phyloP scores from a whole-genome alignment of 2,797 vertebrate genomes.

The Aulostomus chinensis region DNA sequence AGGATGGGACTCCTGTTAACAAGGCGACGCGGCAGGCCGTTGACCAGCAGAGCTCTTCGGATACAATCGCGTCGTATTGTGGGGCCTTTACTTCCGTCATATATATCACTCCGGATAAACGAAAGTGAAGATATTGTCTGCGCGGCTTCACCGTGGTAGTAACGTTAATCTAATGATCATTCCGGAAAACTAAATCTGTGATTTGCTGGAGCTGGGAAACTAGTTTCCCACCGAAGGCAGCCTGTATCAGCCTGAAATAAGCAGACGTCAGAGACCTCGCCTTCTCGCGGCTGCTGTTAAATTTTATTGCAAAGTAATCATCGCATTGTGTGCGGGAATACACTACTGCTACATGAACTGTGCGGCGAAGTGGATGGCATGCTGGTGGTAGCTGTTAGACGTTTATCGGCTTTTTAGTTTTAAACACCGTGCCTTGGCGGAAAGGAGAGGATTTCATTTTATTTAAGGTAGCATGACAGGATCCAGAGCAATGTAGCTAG shows the following conservation, averaged over 20 bases:
- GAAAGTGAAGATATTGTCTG: background rate
- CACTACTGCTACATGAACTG: slow-evolving; percentile 9
- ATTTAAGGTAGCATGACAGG: slow-evolving; percentile 88
- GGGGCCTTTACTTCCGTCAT: slow-evolving; percentile 78
- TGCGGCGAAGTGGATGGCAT: slow-evolving; percentile 37
- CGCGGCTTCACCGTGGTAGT: background rate
- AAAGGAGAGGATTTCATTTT: slow-evolving; percentile 83
- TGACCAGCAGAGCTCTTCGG: slow-evolving; percentile 33
- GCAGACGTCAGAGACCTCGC: slow-evolving; percentile 73
- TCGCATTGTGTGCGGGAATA: slow-evolving; percentile 40
- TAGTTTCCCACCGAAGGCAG: slow-evolving; percentile 22
- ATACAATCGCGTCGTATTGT: slow-evolving; percentile 50
- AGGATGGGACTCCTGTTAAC: no score
- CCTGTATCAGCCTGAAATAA: slow-evolving; percentile 41
- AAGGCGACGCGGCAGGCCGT: slow-evolving; percentile 33
- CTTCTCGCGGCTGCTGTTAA: slow-evolving; percentile 30
- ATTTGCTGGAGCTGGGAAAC: slow-evolving; percentile 24
- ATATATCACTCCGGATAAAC: slow-evolving; percentile 28
- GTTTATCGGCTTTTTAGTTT: slow-evolving; percentile 81
- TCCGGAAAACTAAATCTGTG: slow-evolving; percentile 1
- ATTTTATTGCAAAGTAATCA: slow-evolving; percentile 44
- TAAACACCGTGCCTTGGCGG: slow-evolving; percentile 86
- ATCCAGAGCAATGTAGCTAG: slow-evolving; percentile 64
- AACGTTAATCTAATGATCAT: background rate
- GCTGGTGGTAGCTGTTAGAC: slow-evolving; percentile 59